Conservation (phyloP, 1,140 invertebrate genomes). For the Drosophila bocki region DNA sequence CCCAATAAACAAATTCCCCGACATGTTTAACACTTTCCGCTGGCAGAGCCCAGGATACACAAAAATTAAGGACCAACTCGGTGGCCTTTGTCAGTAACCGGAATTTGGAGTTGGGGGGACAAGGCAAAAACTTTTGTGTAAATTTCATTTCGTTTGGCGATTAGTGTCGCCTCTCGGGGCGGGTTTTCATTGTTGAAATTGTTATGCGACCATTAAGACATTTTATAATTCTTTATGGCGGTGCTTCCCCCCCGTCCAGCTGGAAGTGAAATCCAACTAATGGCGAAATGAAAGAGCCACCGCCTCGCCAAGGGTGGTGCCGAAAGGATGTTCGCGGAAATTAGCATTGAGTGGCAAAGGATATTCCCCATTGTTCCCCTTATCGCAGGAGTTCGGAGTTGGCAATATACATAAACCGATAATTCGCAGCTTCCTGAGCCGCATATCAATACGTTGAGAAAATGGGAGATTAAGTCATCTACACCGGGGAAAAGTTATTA, state of each 20-base stretch:
- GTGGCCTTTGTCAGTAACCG: conserved; percentile 65
- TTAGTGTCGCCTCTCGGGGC: conserved; percentile 74
- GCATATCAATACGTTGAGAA: conserved; percentile 62
- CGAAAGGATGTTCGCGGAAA: conserved; percentile 46
- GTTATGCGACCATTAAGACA: conserved; percentile 82
- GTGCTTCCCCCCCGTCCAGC: not conserved
- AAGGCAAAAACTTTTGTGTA: conserved; percentile 68
- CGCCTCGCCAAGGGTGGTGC: conserved; percentile 38
- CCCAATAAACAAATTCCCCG: conserved; percentile 83
- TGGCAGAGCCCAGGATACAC: conserved; percentile 59
- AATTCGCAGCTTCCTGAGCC: conserved; percentile 72
- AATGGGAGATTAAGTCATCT: conserved; percentile 4
- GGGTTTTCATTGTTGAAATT: conserved; percentile 76
- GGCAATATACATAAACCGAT: conserved; percentile 66
- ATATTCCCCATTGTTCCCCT: conserved; percentile 16
- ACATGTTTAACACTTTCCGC: conserved; percentile 83
- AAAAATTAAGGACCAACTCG: conserved; percentile 56
- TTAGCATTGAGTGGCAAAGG: conserved; percentile 50
- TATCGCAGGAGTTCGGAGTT: conserved; percentile 20
- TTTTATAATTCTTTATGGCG: conserved; percentile 82
- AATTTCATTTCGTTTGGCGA: conserved; percentile 84
- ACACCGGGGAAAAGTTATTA: not conserved
- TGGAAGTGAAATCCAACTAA: conserved; percentile 65
- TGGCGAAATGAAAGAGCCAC: conserved; percentile 49
- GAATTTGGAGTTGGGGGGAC: conserved; percentile 4